A percentile compares a stretch with the other conserved stretches of the same genome.
Evolutionary conservation across 2,797 vertebrate species (phyloP).

Genomic region (Hypotaenidia philippensis): DNA sequence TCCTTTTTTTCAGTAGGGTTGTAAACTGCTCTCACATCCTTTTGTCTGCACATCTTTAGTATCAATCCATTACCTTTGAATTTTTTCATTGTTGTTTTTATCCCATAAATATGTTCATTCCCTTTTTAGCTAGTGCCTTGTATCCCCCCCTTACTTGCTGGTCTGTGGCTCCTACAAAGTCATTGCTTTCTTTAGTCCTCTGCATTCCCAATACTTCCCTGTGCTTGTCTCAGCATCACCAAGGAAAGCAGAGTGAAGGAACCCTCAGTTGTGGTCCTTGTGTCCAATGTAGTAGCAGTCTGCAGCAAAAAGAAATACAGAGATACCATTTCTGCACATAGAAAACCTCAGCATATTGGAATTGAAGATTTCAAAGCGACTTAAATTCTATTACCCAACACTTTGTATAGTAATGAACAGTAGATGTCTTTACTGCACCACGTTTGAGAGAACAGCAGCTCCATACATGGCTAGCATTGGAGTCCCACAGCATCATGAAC

Average conservation of each 20-base stretch:
- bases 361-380: not conserved
- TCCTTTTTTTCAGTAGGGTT: not conserved
- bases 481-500: not conserved
- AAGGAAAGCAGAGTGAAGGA: not conserved
- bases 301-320: no score
- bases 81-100: not conserved
- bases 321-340: no score
- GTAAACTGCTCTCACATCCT: not conserved
- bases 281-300: not conserved
- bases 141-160: not conserved
- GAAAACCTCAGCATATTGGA: not conserved
- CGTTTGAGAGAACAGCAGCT: not conserved
- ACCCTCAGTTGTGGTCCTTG: not conserved
- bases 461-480: not conserved
- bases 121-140: not conserved
- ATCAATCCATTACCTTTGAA: not conserved
- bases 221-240: not conserved
- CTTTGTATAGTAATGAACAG: not conserved
- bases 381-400: not conserved
- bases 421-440: not conserved
- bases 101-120: not conserved
- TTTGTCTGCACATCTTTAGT: not conserved
- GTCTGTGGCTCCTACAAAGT: not conserved
- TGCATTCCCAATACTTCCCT: not conserved
- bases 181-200: not conserved